Conservation (phyloP, 2,888 invertebrate genomes). For the Trachelus stipa region DNA sequence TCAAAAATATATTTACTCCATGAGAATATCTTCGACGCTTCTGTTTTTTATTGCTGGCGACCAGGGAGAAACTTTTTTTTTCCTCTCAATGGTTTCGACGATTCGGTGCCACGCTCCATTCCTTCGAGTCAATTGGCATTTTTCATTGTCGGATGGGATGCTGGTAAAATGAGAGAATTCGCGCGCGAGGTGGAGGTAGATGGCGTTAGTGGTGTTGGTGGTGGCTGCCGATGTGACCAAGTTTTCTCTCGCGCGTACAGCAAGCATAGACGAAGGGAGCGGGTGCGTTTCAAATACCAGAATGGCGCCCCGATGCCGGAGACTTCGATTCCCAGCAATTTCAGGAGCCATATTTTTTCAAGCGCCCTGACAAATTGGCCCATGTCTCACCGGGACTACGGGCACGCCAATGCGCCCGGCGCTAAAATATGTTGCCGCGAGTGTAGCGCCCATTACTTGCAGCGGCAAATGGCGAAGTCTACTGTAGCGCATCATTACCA, state of each 20-base stretch:
- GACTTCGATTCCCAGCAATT: slow-evolving; percentile 6
- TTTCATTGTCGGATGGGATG: neutral
- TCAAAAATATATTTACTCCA: neutral
- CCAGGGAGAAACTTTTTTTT: neutral
- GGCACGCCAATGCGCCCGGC: slow-evolving; percentile 34
- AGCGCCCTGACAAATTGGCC: slow-evolving; percentile 54
- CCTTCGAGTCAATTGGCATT: neutral
- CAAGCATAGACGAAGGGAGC: neutral
- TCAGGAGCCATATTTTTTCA: slow-evolving; percentile 7
- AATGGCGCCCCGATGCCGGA: slow-evolving; percentile 2
- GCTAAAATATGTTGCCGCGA: slow-evolving; percentile 3
- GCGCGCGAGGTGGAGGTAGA: neutral
- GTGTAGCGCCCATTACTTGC: slow-evolving; percentile 51
- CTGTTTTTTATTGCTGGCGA: neutral
- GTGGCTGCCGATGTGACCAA: neutral
- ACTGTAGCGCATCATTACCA: slow-evolving; percentile 46
- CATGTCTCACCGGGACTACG: slow-evolving; percentile 51
- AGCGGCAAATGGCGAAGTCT: slow-evolving; percentile 51
- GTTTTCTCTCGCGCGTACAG: neutral
- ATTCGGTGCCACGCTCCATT: neutral
- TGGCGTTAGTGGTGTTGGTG: too few species aligned
- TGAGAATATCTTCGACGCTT: neutral
- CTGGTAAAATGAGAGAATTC: neutral
- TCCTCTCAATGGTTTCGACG: neutral
- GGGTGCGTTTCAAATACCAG: neutral